These are phyloP conservation scores for Synergus japonicus DNA, from an alignment of 2,888 invertebrate species.

Conservation along the genomic window DNA sequence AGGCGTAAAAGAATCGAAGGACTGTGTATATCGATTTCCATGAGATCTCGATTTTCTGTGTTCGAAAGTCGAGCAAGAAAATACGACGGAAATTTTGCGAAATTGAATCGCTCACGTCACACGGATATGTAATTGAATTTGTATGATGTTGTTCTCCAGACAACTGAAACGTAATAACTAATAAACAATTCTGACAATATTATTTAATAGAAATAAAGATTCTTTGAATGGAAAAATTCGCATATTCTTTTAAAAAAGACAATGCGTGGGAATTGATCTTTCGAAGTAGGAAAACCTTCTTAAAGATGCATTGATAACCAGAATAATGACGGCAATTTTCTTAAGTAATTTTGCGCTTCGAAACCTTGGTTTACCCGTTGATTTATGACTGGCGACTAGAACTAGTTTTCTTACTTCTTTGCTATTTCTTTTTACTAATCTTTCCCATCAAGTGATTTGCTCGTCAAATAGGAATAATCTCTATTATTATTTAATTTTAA, in stretches of 20 bases:
- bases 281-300: slow-evolving; percentile 29
- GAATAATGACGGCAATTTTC: slow-evolving; percentile 38
- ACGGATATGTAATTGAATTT: slow-evolving; percentile 18
- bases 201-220: neutral
- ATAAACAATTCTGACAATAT: neutral
- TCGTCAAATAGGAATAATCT: neutral
- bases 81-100: slow-evolving; percentile 21
- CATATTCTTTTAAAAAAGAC: neutral
- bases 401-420: slow-evolving; percentile 27
- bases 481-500: neutral
- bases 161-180: slow-evolving; percentile 4
- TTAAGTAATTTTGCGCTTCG: slow-evolving; percentile 36
- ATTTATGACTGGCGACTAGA: slow-evolving; percentile 25
- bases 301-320: slow-evolving; percentile 36
- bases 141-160: neutral
- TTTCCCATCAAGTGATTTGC: neutral
- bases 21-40: slow-evolving; percentile 25
- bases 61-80: slow-evolving; percentile 21
- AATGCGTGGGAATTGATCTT: slow-evolving; percentile 34
- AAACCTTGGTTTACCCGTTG: slow-evolving; percentile 12
- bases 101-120: slow-evolving; percentile 34
- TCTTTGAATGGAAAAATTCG: neutral
- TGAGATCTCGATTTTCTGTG: slow-evolving; percentile 11
- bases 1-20: slow-evolving; percentile 15
- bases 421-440: slow-evolving; percentile 10